A percentile compares a stretch with the other conserved stretches of the same genome.
Conservation (phyloP, 2,113 vertebrate species). For the Donacobius atricapilla region DNA sequence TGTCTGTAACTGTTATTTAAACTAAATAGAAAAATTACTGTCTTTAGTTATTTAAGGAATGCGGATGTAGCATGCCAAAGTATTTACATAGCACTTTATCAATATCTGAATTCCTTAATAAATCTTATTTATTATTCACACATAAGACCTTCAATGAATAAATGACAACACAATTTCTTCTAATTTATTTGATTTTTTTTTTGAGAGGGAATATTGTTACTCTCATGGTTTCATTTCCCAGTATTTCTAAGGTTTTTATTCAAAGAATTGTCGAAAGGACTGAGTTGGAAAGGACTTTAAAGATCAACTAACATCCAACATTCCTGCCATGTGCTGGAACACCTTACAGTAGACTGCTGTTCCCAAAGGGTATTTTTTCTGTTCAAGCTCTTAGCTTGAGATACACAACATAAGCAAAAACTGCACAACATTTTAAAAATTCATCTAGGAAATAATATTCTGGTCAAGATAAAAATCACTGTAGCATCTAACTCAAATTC, state of each 20-base stretch:
- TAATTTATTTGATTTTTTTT: not conserved
- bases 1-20: not conserved
- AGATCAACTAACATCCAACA: not conserved
- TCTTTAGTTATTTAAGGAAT: not conserved
- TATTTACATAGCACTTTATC: not conserved
- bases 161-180: not conserved
- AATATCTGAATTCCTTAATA: not conserved
- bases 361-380: not conserved
- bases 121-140: not conserved
- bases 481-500: not conserved
- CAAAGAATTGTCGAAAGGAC: not conserved
- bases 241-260: not conserved
- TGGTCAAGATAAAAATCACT: not conserved
- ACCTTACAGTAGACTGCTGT: not conserved
- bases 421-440: not conserved
- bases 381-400: not conserved
- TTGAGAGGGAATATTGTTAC: not conserved
- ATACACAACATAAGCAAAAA: not conserved
- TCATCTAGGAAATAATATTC: not conserved
- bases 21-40: not conserved
- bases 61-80: fast-evolving
- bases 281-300: not conserved
- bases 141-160: not conserved
- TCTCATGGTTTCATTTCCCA: not conserved
- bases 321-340: not conserved